phyloP scores from a whole-genome alignment of 2,888 invertebrate genomes.

The Drosophila greeni region DNA sequence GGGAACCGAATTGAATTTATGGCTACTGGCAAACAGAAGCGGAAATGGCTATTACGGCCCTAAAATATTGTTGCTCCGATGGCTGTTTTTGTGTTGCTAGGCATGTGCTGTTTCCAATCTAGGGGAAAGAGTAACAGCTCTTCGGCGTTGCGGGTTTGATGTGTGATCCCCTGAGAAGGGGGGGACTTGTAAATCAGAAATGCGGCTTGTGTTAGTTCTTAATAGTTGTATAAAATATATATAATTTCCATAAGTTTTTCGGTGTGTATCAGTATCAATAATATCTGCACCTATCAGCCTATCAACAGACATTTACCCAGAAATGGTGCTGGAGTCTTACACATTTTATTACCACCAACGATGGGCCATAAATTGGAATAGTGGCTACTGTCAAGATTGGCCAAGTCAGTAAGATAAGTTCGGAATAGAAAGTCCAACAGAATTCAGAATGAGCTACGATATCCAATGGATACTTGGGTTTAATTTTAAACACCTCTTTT shows the following conservation, averaged over 20 bases:
- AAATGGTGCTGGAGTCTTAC: not conserved
- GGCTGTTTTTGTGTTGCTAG: not conserved
- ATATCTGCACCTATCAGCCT: not conserved
- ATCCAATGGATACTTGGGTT: not conserved
- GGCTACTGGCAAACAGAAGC: slow-evolving; percentile 4
- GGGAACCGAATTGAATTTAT: slow-evolving; percentile 5
- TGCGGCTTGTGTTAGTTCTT: too few relatives aligned
- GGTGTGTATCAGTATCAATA: not conserved
- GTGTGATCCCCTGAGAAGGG: too few relatives aligned
- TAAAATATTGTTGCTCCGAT: not conserved
- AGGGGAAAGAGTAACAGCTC: too few relatives aligned
- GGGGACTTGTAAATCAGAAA: too few relatives aligned
- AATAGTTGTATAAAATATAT: too few relatives aligned
- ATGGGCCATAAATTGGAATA: slow-evolving; percentile 2
- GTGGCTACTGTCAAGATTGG: slow-evolving; percentile 1
- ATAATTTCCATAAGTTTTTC: not conserved
- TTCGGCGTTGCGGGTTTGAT: too few relatives aligned
- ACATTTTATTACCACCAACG: not conserved
- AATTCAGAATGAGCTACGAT: not conserved
- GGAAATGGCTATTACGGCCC: slow-evolving; percentile 8
- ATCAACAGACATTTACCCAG: not conserved
- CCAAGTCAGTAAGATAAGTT: not conserved
- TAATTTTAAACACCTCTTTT: not conserved
- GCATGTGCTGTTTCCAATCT: not conserved
- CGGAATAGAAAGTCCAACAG: not conserved